Percentiles rank a stretch among this genome's conserved stretches.
These are phyloP conservation scores for Mus minutoides DNA, from an alignment of 2,797 vertebrate genomes.

Conservation along the genomic window DNA sequence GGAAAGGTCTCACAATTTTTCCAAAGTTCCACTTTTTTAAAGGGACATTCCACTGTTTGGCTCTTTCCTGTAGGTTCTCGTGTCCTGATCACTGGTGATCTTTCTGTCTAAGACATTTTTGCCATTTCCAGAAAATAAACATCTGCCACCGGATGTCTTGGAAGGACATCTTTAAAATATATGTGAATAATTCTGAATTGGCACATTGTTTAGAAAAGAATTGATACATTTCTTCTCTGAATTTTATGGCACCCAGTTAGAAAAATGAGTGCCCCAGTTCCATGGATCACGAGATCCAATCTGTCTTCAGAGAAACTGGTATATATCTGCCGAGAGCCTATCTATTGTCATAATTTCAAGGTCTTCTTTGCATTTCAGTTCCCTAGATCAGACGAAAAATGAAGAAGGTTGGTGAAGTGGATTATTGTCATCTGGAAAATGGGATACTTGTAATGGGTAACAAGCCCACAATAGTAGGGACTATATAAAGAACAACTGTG, in stretches of 20 bases:
- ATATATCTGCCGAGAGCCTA: background rate
- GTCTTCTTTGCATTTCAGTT: background rate
- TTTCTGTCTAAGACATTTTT: background rate
- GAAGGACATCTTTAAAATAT: background rate
- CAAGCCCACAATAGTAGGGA: background rate
- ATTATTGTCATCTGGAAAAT: background rate
- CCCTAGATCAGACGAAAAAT: background rate
- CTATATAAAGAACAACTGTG: background rate
- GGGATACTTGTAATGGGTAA: background rate
- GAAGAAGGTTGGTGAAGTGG: background rate
- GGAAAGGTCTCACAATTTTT: background rate
- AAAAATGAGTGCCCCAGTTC: background rate
- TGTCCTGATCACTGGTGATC: background rate
- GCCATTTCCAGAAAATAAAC: background rate
- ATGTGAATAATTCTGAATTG: background rate
- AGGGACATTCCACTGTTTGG: background rate
- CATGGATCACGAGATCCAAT: background rate
- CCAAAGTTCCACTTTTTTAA: background rate
- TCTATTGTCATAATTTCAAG: background rate
- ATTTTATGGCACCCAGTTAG: background rate
- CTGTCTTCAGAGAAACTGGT: background rate
- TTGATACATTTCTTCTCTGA: background rate
- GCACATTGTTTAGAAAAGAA: background rate
- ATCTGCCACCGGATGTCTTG: background rate
- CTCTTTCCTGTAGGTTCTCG: background rate